Conservation (phyloP, 53 echinoderm and acorn worm genomes). For the Crossaster papposus region DNA sequence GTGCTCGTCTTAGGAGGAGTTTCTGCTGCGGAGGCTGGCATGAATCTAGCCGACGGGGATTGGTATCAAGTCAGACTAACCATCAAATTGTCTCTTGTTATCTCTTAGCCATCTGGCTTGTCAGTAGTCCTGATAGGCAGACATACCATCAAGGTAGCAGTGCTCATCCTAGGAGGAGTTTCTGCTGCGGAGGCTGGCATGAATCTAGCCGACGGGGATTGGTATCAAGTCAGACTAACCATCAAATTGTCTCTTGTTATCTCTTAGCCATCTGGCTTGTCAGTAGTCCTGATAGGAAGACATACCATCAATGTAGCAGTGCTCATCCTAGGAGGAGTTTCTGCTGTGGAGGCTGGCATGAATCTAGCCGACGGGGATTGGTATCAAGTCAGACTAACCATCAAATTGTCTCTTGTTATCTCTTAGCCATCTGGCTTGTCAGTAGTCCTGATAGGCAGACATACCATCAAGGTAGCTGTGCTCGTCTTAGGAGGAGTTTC, state of each 20-base stretch:
- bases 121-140: constrained; percentile 70
- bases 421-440: too few species aligned
- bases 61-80: constrained; percentile 78
- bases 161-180: constrained; percentile 81
- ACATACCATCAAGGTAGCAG: constrained; percentile 66
- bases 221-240: constrained; percentile 73
- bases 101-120: too few species aligned
- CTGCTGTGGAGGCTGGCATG: constrained; percentile 63
- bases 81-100: too few species aligned
- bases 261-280: too few species aligned
- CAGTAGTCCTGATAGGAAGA: constrained; percentile 69
- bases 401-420: too few species aligned
- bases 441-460: constrained; percentile 66
- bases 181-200: constrained; percentile 64
- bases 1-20: constrained; percentile 83
- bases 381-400: constrained; percentile 69
- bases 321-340: constrained; percentile 77
- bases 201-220: constrained; percentile 77
- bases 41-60: constrained; percentile 73
- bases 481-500: constrained; percentile 79
- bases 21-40: constrained; percentile 62
- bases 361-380: constrained; percentile 82
- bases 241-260: too few species aligned
- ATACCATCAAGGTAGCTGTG: constrained; percentile 70
- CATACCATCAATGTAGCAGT: constrained; percentile 71